Percentiles rank a stretch among this genome's conserved stretches.
Conservation (phyloP, 2,888 invertebrate genomes). For the Brachyptera risi region DNA sequence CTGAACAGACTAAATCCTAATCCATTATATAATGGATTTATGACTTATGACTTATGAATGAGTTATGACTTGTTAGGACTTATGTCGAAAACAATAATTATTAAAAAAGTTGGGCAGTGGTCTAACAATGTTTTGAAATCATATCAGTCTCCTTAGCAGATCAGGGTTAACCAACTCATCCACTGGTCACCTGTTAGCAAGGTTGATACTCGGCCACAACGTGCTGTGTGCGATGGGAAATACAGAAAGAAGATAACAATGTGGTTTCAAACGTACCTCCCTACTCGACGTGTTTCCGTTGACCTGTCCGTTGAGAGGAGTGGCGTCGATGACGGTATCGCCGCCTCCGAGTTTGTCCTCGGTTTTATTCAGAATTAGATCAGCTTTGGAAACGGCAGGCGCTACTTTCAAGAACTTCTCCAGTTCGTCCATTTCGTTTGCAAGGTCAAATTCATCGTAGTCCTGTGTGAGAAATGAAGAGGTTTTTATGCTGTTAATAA, state of each 20-base stretch:
- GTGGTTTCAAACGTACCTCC: constrained; percentile 40
- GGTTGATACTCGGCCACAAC: too few species aligned
- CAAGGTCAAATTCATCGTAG: constrained; percentile 87
- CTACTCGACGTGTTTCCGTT: constrained; percentile 46
- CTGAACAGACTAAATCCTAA: too few species aligned
- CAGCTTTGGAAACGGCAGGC: constrained; percentile 33
- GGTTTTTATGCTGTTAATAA: constrained; percentile 3
- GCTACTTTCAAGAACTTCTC: constrained; percentile 78
- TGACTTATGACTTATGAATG: too few species aligned
- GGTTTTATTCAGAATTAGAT: constrained; percentile 28
- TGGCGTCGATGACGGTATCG: too few species aligned
- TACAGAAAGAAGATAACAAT: neutral
- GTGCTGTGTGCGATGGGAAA: neutral
- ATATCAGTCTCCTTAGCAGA: neutral
- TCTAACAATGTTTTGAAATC: too few species aligned
- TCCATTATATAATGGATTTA: too few species aligned
- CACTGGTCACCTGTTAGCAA: too few species aligned
- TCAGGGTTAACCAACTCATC: neutral
- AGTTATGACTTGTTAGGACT: too few species aligned
- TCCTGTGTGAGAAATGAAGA: constrained; percentile 65
- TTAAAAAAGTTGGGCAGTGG: too few species aligned
- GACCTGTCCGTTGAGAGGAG: constrained; percentile 30
- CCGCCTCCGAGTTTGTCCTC: constrained; percentile 21
- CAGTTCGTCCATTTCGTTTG: constrained; percentile 85
- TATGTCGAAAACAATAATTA: too few species aligned